A percentile compares a stretch with the other conserved stretches of the same genome.
phyloP scores from a whole-genome alignment of 2,113 vertebrate species.

The Sciurus niger region DNA sequence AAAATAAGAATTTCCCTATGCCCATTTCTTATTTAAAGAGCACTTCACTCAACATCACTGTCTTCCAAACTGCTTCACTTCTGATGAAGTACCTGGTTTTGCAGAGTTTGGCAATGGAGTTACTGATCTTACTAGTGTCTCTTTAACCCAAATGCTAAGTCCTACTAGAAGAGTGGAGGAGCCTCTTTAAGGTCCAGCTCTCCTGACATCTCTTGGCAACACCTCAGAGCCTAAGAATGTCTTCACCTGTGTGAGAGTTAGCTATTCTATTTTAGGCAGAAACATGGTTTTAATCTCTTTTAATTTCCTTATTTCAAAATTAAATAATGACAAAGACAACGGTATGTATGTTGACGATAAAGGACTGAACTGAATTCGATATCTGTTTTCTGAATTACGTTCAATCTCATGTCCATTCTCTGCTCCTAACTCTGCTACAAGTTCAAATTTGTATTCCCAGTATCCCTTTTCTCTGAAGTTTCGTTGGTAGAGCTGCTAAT shows the following conservation, averaged over 20 bases:
- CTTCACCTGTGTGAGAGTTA: not conserved
- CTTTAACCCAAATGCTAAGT: not conserved
- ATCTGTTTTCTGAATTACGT: not conserved
- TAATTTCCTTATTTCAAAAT: not conserved
- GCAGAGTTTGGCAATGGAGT: not conserved
- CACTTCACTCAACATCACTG: not conserved
- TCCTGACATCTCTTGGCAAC: rapidly evolving
- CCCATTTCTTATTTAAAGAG: not conserved
- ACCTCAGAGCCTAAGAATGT: not conserved
- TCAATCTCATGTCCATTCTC: not conserved
- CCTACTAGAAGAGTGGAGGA: rapidly evolving
- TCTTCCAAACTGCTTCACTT: not conserved
- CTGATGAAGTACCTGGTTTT: not conserved
- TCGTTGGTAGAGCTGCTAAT: not conserved
- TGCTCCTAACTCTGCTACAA: not conserved
- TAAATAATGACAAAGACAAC: not conserved
- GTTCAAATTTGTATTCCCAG: not conserved
- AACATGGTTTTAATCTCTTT: not conserved
- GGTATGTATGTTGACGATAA: not conserved
- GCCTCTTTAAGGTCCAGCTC: not conserved
- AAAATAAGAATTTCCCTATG: not conserved
- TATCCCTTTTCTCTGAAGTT: not conserved
- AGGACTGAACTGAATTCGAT: not conserved
- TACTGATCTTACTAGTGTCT: not conserved
- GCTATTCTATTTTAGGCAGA: not conserved